phyloP scores from a whole-genome alignment of 2,797 vertebrate genomes.

The Gymnoscopelus microlampas region DNA sequence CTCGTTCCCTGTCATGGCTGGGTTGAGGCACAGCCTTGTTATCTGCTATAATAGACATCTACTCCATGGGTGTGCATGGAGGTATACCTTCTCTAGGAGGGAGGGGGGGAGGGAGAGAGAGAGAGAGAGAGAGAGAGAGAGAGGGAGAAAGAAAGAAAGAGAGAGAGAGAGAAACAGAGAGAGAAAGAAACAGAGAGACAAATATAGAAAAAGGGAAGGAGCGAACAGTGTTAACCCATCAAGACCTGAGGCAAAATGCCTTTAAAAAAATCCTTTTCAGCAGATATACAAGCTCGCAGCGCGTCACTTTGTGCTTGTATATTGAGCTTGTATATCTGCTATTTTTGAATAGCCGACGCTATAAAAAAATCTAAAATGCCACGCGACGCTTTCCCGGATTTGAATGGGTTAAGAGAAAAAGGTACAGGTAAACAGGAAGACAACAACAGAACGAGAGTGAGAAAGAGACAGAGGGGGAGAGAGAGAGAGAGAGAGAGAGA shows the following conservation, averaged over 20 bases:
- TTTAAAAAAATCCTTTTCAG: no score
- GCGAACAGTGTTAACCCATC: background rate
- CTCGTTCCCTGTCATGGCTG: conserved; percentile 48
- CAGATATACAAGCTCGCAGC: no score
- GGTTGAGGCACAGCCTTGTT: conserved; percentile 49
- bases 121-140: background rate
- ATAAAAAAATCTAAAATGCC: no score
- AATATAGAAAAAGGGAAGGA: background rate
- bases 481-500: background rate
- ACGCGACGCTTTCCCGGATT: no score
- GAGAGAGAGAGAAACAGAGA: conserved; percentile 11
- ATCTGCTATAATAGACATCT: conserved; percentile 61
- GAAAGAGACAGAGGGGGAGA: background rate
- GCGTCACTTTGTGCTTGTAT: no score
- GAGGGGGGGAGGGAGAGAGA: conserved; percentile 2
- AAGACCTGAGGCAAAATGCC: no score
- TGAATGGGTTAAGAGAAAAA: no score
- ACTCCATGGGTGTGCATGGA: conserved; percentile 30
- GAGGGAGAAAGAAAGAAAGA: conserved; percentile 11
- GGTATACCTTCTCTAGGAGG: conserved; percentile 17
- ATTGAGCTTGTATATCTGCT: no score
- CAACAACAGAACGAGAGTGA: no score
- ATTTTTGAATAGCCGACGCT: no score
- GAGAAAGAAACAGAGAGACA: conserved; percentile 3
- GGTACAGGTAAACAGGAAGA: no score